Conservation (phyloP, 1,140 invertebrate species). For the Danaus melanippus region DNA sequence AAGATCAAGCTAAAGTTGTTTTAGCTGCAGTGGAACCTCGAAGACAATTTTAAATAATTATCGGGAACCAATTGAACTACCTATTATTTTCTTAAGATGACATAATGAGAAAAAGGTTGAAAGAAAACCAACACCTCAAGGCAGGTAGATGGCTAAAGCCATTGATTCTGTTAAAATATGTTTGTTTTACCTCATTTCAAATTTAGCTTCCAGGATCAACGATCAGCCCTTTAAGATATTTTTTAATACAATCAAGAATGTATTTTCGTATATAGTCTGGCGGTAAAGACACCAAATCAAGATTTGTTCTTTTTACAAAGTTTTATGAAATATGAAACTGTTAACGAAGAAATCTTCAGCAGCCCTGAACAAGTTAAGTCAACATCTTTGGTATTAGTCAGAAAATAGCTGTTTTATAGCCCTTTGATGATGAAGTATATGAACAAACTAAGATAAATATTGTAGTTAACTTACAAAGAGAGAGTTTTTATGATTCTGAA, state of each 20-base stretch:
- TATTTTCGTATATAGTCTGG: conserved; percentile 9
- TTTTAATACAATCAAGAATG: background rate
- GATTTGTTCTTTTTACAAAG: conserved; percentile 10
- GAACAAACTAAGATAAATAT: conserved; percentile 1
- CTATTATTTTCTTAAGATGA: conserved; percentile 53
- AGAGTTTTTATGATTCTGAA: too few relatives aligned
- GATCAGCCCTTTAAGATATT: conserved; percentile 4
- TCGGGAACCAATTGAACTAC: conserved; percentile 48
- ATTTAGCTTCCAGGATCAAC: conserved; percentile 2
- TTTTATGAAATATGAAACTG: conserved; percentile 19
- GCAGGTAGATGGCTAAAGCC: conserved; percentile 39
- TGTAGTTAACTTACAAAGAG: too few relatives aligned
- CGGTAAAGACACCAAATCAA: conserved; percentile 17
- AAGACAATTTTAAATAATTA: conserved; percentile 29
- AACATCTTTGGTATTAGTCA: conserved; percentile 17
- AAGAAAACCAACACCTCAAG: conserved; percentile 29
- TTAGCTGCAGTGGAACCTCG: conserved; percentile 2
- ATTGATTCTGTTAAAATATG: conserved; percentile 53
- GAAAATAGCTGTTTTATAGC: conserved; percentile 6
- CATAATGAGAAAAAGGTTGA: conserved; percentile 19
- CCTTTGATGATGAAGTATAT: conserved; percentile 13
- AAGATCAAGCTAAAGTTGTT: conserved; percentile 2
- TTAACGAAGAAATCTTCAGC: conserved; percentile 12
- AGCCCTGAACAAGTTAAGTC: conserved; percentile 14
- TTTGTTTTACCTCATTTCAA: conserved; percentile 5